Base-by-base conservation (phyloP, 2,888 invertebrate species). In the Junonia oenone region DNA sequence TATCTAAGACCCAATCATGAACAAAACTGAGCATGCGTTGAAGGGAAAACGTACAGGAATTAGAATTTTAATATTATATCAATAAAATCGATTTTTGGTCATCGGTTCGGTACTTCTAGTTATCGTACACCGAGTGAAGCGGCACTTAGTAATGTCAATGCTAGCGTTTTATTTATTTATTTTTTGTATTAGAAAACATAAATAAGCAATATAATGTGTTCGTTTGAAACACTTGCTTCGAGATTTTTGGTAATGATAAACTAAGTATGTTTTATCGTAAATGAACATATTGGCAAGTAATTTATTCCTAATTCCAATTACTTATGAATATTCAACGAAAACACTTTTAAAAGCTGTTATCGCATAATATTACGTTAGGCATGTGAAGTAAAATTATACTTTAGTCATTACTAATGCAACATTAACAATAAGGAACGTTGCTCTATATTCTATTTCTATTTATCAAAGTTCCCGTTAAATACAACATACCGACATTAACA, bases 1-100 rank as follows among this genome's bases (percentile, higher is more conserved):
- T 66, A 68, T 68, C 65, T 62, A 56, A 54, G 56, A 63, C 60
- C 55, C 58, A 63, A 66, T 66, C 67, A 46, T 45, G 45, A 52
- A 57, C 57, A 55, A 60, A 61, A 54, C 50, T 50, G 51, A 54
- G 61, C 61, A 59, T 62, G 51, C 55, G 61, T 53, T 61, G 31
- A 56, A 55, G 15, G 2, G 6, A 53, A 50, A 19, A 19, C 15
- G 48, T 58, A 56, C 50, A 43, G 43, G 9, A 57, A 48, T 49
- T 27, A 48, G 35, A 47, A 31, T 37, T 50, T 14, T 51, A 45
- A 4, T 0, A 0, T 0, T 4, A 11, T 6, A 8, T 15, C 22
- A 19, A 52, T 63, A 64, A 57, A 61, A 51, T 57, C 15, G 43
- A 45, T 31, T 58, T 61, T 63, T 40, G 48, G 48, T 49, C 59